Evolutionary conservation across 2,888 invertebrate species (phyloP).

Genomic region (Rotaria sp.): DNA sequence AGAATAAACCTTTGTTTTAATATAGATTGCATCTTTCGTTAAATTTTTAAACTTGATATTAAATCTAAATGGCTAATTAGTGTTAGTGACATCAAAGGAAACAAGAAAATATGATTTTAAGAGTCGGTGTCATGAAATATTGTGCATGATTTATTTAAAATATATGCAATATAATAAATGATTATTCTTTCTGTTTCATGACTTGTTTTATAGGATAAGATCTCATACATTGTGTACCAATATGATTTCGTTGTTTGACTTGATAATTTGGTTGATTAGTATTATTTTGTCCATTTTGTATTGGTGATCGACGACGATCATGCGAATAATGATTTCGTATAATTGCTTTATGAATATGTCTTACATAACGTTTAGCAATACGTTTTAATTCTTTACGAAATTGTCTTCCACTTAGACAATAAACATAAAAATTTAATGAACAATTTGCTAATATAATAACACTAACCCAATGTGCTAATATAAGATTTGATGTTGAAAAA

Average conservation of each 20-base stretch:
- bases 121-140: too few relatives aligned
- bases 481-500: neutral
- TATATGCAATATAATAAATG: neutral
- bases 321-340: neutral
- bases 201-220: neutral
- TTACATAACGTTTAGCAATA: neutral
- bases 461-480: neutral
- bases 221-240: neutral
- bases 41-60: too few relatives aligned
- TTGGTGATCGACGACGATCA: neutral
- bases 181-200: neutral
- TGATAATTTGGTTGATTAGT: neutral
- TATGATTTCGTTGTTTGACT: neutral
- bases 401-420: constrained; percentile 5
- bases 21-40: too few relatives aligned
- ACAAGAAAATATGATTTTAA: too few relatives aligned
- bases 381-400: neutral
- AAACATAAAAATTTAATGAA: constrained; percentile 20
- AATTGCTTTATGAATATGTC: neutral
- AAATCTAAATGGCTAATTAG: too few relatives aligned
- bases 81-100: too few relatives aligned
- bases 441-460: neutral
- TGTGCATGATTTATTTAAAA: neutral
- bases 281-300: neutral
- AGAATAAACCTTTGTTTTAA: too few relatives aligned